Evolutionary conservation across 2,797 vertebrate genomes (phyloP), one percentile per base, ranked within the genome.

Genomic region (Nannoperca australis): DNA sequence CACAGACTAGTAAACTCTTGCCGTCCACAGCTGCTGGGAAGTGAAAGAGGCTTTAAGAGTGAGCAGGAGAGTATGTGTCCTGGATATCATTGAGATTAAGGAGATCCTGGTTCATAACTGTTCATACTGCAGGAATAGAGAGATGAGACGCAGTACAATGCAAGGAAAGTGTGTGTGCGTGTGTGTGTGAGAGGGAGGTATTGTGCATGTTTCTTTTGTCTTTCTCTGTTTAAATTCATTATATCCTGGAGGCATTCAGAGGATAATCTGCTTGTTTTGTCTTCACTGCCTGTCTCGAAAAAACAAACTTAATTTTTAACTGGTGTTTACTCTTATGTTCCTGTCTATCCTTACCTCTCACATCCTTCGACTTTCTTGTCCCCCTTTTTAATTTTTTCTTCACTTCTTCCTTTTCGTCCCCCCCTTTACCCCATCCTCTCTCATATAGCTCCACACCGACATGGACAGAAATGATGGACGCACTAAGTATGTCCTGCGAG

Each of bases 401-500:
- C 15, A 30, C 54, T 75, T 24, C 63, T 66, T 62, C 38, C 66
- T 10, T 58, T 79, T 47, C 5, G 11, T 70, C 34, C 30, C 17
- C 36, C 27, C 64, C 22, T 42, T 8, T 3, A 11, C 58, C 20
- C 32, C 47, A 17, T 59, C 73, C 30, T 75, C 53, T 60, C 42
- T 70, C 64, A 5, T 22, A 54, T 47, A 96, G 95, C 94, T 96
- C 65, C 97, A 98, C 94, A 97, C 97, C 0, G 97, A 98, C 83
- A 96, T 96, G 92, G 97, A 98, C 92, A 90, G 94, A 68, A 96
- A 96, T 11, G 97, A 97, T 85, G 97, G 96, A 78, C 96, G 95
- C 62, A 96, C 97, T 78, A 97, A 96, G 81, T 97, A 98, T 68
- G 93, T 97, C 83, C 94, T 98, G 87, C 95, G 96, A 1, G 97